Conservation (phyloP, 1,140 invertebrate genomes). For the Atta cephalotes region DNA sequence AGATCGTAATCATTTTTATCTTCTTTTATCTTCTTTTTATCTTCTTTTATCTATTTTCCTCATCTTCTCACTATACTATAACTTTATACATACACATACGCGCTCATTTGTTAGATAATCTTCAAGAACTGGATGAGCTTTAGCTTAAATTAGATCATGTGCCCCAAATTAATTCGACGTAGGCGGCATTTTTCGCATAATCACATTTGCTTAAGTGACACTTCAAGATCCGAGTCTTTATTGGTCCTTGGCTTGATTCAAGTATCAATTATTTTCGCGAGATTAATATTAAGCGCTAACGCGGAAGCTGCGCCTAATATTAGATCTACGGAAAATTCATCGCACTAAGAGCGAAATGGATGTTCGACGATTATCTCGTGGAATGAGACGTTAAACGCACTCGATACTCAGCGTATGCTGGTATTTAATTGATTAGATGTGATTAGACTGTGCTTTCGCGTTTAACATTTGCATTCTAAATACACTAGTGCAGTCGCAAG, state of each 20-base stretch:
- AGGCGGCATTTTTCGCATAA: conserved; percentile 48
- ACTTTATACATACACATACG: not conserved
- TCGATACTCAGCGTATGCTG: conserved; percentile 9
- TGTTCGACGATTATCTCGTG: conserved; percentile 40
- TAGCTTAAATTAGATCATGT: conserved; percentile 56
- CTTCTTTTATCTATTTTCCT: not conserved
- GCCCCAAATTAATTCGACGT: conserved; percentile 58
- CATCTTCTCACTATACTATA: too few species aligned
- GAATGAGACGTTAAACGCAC: not conserved
- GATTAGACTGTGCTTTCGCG: conserved; percentile 41
- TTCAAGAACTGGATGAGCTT: conserved; percentile 38
- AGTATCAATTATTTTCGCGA: conserved; percentile 53
- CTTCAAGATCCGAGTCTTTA: conserved; percentile 46
- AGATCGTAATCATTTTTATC: not conserved
- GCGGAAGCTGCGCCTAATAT: conserved; percentile 7
- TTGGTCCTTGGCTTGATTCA: conserved; percentile 57
- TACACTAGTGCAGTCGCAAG: conserved; percentile 19
- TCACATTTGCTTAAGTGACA: conserved; percentile 61
- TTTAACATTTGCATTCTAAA: conserved; percentile 12
- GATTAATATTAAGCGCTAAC: conserved; percentile 39
- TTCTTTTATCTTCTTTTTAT: not conserved
- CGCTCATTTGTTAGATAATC: conserved; percentile 16
- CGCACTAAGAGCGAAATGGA: conserved; percentile 21
- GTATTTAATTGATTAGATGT: not conserved
- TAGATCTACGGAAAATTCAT: conserved; percentile 21